Evolutionary conservation across 2,888 invertebrate species (phyloP).

Genomic region (Octonoba sinensis): DNA sequence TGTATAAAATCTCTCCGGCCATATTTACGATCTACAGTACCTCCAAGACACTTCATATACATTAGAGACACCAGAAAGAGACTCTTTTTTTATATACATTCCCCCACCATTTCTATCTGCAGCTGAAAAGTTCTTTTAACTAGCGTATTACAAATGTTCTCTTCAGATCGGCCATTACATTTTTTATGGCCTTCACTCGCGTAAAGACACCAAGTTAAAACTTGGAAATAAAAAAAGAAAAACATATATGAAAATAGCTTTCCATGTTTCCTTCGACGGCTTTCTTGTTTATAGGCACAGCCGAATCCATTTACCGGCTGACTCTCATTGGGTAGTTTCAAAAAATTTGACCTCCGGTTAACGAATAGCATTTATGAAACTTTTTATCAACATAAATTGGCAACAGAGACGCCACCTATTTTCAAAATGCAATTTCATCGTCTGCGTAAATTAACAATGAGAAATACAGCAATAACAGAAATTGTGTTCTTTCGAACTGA

Average conservation of each 20-base stretch:
- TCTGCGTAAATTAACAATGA: slow-evolving; percentile 9
- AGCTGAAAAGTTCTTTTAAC: slow-evolving; percentile 58
- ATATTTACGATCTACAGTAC: slow-evolving; percentile 57
- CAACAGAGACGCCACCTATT: neutral
- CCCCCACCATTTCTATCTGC: slow-evolving; percentile 35
- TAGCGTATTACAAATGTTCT: slow-evolving; percentile 62
- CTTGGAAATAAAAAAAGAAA: slow-evolving; percentile 25
- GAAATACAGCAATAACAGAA: neutral
- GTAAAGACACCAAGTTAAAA: slow-evolving; percentile 51
- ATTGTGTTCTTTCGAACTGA: neutral
- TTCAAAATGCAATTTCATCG: slow-evolving; percentile 10
- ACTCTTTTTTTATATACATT: slow-evolving; percentile 30
- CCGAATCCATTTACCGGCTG: slow-evolving; percentile 41
- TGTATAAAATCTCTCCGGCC: slow-evolving; percentile 54
- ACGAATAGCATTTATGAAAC: slow-evolving; percentile 27
- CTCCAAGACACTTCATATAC: slow-evolving; percentile 58
- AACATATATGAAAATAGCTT: slow-evolving; percentile 23
- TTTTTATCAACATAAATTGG: slow-evolving; percentile 3
- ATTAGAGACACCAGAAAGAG: slow-evolving; percentile 60
- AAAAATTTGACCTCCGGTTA: slow-evolving; percentile 42
- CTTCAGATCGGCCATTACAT: slow-evolving; percentile 54
- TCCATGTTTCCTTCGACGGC: slow-evolving; percentile 26
- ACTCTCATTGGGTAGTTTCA: slow-evolving; percentile 43
- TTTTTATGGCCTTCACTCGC: slow-evolving; percentile 50
- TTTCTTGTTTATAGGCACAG: slow-evolving; percentile 43